These are phyloP conservation scores for Drosophila incognita DNA, from an alignment of 2,888 invertebrate species.

Conservation along the genomic window DNA sequence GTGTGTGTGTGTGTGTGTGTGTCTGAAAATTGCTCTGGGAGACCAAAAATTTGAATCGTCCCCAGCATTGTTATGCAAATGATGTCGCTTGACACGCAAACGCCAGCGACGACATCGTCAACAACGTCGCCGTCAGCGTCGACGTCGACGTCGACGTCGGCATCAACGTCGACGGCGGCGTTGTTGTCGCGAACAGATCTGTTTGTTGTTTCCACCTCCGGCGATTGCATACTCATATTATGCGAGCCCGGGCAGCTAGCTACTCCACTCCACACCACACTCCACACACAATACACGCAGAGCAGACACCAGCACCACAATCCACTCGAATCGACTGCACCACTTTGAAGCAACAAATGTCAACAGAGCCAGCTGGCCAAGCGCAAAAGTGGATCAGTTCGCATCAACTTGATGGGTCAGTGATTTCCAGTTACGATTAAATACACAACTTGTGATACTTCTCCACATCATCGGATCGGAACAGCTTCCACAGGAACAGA, in stretches of 20 bases:
- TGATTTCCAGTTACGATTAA: slow-evolving; percentile 37
- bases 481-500: neutral
- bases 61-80: slow-evolving; percentile 85
- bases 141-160: slow-evolving; percentile 11
- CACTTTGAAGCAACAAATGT: slow-evolving; percentile 33
- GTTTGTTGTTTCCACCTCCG: slow-evolving; percentile 70
- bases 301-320: slow-evolving; percentile 10
- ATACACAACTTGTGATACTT: slow-evolving; percentile 6
- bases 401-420: slow-evolving; percentile 47
- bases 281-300: slow-evolving; percentile 15
- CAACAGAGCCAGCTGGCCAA: slow-evolving; percentile 37
- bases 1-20: slow-evolving; percentile 31
- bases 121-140: slow-evolving; percentile 5
- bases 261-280: slow-evolving; percentile 24
- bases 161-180: slow-evolving; percentile 53
- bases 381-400: slow-evolving; percentile 44
- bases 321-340: slow-evolving; percentile 10
- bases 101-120: slow-evolving; percentile 59
- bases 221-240: slow-evolving; percentile 63
- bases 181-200: slow-evolving; percentile 72
- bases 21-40: slow-evolving; percentile 74
- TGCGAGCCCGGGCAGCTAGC: slow-evolving; percentile 39
- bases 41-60: slow-evolving; percentile 79
- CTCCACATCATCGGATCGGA: neutral
- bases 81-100: slow-evolving; percentile 84